These are phyloP conservation scores for Zaprionus vittiger DNA, from an alignment of 1,140 invertebrate species.

Conservation along the genomic window DNA sequence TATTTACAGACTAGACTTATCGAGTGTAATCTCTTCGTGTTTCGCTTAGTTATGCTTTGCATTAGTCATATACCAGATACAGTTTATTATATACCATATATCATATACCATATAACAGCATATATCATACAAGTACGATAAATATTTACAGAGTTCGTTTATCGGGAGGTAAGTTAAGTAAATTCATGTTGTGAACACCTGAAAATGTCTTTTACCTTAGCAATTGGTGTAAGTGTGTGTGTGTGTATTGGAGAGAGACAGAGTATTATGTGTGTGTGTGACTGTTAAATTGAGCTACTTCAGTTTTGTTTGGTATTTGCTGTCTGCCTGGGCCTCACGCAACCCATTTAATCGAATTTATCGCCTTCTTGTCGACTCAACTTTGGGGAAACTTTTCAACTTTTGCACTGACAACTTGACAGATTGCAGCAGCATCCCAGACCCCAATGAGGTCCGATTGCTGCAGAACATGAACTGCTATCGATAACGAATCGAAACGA, in stretches of 20 bases:
- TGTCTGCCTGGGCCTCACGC: background rate
- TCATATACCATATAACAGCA: conserved; percentile 22
- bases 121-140: conserved; percentile 1
- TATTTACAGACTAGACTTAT: conserved; percentile 35
- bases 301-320: conserved; percentile 18
- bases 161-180: conserved; percentile 47
- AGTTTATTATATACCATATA: conserved; percentile 2
- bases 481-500: conserved; percentile 39
- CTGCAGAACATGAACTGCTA: conserved; percentile 37
- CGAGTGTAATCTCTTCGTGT: conserved; percentile 26
- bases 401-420: conserved; percentile 68
- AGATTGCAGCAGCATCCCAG: conserved; percentile 44
- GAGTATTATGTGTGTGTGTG: conserved; percentile 30
- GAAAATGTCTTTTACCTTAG: conserved; percentile 74
- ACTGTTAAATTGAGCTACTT: conserved; percentile 72
- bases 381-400: conserved; percentile 58
- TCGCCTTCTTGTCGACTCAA: conserved; percentile 48
- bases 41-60: conserved; percentile 63
- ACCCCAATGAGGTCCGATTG: conserved; percentile 10
- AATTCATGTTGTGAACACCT: conserved; percentile 71
- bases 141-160: conserved; percentile 54
- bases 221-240: conserved; percentile 30
- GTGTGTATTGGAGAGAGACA: conserved; percentile 22
- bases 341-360: conserved; percentile 38
- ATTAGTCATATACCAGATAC: conserved; percentile 40